phyloP scores from a whole-genome alignment of 2,797 vertebrate species.

The Sus cebifrons region DNA sequence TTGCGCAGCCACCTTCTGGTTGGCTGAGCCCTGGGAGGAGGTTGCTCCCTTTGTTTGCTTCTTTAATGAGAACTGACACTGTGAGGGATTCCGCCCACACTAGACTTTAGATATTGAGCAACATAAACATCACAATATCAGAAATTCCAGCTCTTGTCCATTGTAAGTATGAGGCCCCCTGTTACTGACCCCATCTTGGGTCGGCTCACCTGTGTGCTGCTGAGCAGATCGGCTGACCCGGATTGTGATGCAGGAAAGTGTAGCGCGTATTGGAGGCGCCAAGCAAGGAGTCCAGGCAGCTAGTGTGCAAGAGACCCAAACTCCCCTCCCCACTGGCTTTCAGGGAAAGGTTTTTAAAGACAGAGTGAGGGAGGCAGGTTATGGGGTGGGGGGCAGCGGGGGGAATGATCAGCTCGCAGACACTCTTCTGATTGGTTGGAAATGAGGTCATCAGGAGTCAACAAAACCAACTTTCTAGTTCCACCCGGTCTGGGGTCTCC shows the following conservation, averaged over 20 bases:
- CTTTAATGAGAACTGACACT: not conserved
- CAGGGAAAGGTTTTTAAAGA: not conserved
- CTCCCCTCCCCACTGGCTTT: not conserved
- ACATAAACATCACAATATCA: not conserved
- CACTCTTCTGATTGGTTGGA: not conserved
- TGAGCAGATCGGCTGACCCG: not conserved
- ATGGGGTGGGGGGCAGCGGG: not conserved
- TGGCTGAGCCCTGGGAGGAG: not conserved
- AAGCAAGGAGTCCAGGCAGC: not conserved
- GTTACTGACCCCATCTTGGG: no score
- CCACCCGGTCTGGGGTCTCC: not conserved
- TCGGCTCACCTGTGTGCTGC: rapidly evolving
- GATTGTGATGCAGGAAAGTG: not conserved
- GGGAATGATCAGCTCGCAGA: not conserved
- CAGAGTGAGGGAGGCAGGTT: not conserved
- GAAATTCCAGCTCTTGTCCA: not conserved
- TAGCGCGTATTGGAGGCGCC: not conserved
- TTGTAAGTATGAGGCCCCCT: not conserved
- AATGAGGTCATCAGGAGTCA: not conserved
- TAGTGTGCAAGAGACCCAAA: not conserved
- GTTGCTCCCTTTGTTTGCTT: not conserved
- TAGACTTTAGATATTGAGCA: not conserved
- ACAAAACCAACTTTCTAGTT: not conserved
- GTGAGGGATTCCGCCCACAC: not conserved
- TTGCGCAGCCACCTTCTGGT: not conserved